Evolutionary conservation across 2,888 invertebrate genomes (phyloP).

Genomic region (Orthosia incerta): DNA sequence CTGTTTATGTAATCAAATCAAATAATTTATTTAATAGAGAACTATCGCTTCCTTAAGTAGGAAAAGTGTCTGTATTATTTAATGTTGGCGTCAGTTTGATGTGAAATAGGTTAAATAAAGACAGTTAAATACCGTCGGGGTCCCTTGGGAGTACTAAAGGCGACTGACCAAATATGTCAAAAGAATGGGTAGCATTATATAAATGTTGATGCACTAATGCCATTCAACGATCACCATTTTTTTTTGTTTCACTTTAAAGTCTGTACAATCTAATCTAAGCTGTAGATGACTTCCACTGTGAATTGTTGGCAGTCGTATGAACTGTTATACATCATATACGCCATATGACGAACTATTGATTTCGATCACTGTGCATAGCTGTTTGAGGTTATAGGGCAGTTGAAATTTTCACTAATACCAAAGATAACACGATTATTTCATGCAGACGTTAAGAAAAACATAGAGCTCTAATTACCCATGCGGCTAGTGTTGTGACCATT

Average conservation of each 20-base stretch:
- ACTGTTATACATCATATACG: neutral
- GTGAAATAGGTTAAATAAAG: conserved; percentile 11
- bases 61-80: conserved; percentile 45
- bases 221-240: too few relatives aligned
- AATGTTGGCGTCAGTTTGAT: conserved; percentile 33
- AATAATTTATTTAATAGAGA: conserved; percentile 62
- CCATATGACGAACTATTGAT: too few relatives aligned
- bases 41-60: conserved; percentile 45
- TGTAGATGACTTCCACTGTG: neutral
- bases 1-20: conserved; percentile 62
- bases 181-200: neutral
- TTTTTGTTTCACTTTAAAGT: too few relatives aligned
- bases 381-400: neutral
- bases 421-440: conserved; percentile 6
- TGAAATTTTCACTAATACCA: neutral
- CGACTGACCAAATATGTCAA: neutral
- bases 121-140: too few relatives aligned
- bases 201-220: neutral
- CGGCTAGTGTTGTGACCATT: conserved; percentile 48
- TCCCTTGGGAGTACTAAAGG: neutral
- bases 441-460: conserved; percentile 39
- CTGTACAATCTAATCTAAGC: too few relatives aligned
- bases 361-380: neutral
- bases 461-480: conserved; percentile 40
- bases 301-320: neutral